Base-by-base conservation (phyloP, 2,888 invertebrate species). In the Brachypalpus laphriformis region DNA sequence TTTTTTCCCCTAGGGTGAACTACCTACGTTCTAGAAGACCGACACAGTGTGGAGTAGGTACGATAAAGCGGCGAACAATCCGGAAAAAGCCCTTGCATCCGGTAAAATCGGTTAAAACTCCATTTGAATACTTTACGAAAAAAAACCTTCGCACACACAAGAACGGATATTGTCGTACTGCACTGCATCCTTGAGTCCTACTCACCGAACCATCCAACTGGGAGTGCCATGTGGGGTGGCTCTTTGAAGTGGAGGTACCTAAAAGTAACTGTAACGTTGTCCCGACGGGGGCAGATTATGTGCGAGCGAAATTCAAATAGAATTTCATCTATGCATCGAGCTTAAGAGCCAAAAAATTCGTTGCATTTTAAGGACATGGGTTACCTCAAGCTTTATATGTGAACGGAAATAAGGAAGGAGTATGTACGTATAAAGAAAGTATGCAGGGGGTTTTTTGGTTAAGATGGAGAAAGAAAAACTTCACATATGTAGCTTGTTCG, bases 51-150 rank as follows among this genome's bases (percentile, higher is more conserved):
- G 16, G 51, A 31, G 4, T n/a, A n/a, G 11, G 22, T 31, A 31
- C 20, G 42, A 54, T 28, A 59, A 51, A 47, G 28, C 3, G 51
- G 20, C 2, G 47, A 56, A 49, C 49, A 34, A 45, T 16, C 56
- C 59, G 5, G 5, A 66, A 75, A 76, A 40, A 81, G 76, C 57
- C 80, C 65, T 66, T 66, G 75, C 76, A 81, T 85, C 85, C 85
- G 85, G 85, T 56, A 66, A 81, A 85, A 85, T 85, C 85, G 85
- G 66, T 85, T 85, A 80, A 75, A 75, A 85, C 74, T 85, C 75
- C 75, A 85, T 80, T 85, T 80, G 80, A 80, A 85, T 75, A 66
- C 80, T 49, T 59, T 49, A 45, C 8, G 16, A 22, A 9, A 70
- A 76, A 40, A 65, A 65, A 76, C 59, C 61, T 9, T 25, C 47